phyloP scores from a whole-genome alignment of 2,113 vertebrate species.

The Hypanus sabinus region DNA sequence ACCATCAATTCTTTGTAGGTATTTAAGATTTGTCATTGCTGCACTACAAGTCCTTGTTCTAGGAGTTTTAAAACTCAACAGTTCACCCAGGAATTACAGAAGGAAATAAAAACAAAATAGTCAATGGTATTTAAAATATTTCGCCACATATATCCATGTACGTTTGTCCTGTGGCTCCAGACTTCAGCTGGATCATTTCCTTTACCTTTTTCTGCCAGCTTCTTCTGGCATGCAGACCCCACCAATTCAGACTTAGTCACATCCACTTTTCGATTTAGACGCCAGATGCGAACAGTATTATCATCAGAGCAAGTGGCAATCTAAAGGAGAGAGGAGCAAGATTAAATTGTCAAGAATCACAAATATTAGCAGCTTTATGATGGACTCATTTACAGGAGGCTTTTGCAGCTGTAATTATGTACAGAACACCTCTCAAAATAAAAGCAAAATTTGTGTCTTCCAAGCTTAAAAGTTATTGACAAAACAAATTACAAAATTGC shows the following conservation, averaged over 20 bases:
- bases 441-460: neutral
- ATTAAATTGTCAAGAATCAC: neutral
- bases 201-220: constrained; percentile 45
- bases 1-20: too few relatives aligned
- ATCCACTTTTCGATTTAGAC: constrained; percentile 56
- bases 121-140: neutral
- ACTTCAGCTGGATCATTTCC: neutral
- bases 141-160: too few relatives aligned
- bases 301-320: constrained; percentile 95
- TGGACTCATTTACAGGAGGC: neutral
- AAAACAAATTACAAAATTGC: neutral
- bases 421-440: neutral
- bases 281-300: constrained; percentile 86
- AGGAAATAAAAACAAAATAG: neutral
- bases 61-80: neutral
- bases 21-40: neutral
- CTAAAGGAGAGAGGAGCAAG: constrained; percentile 48
- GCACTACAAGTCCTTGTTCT: neutral
- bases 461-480: neutral
- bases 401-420: too few relatives aligned
- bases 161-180: too few relatives aligned
- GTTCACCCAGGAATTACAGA: neutral
- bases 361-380: neutral
- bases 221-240: constrained; percentile 70
- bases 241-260: constrained; percentile 57